phyloP scores from a whole-genome alignment of 2,113 vertebrate species.

The Tetrao urogallus region DNA sequence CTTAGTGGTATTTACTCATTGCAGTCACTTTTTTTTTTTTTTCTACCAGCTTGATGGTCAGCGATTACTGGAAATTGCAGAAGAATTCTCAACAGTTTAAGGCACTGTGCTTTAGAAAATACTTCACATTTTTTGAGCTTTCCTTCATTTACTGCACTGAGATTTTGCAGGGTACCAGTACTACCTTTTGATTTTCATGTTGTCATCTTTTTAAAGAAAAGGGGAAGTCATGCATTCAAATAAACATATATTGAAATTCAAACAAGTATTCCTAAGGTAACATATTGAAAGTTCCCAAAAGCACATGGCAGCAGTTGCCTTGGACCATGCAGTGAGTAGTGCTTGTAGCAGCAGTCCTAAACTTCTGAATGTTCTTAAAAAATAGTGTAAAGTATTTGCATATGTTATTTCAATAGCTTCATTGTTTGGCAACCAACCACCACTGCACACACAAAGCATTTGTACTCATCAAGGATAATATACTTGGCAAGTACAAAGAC shows the following conservation, averaged over 20 bases:
- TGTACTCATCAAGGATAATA: background rate
- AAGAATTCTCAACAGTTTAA: background rate
- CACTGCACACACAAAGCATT: background rate
- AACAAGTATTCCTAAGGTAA: background rate
- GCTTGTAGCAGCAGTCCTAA: background rate
- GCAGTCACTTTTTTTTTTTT: background rate
- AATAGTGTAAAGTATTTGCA: background rate
- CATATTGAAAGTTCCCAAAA: background rate
- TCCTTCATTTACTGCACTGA: background rate
- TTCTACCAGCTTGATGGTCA: background rate
- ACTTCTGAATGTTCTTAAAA: background rate
- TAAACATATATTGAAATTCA: slow-evolving; percentile 30
- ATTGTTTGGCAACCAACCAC: background rate
- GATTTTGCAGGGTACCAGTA: rapidly evolving
- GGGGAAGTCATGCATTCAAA: background rate
- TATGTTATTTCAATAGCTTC: slow-evolving; percentile 11
- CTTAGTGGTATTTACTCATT: background rate
- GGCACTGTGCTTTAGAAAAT: background rate
- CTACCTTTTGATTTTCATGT: background rate
- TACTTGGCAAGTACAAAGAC: background rate
- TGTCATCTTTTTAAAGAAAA: background rate
- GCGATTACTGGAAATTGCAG: background rate
- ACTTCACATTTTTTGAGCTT: background rate
- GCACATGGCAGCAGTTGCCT: background rate
- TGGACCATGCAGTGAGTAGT: background rate